Evolutionary conservation across 2,888 invertebrate species (phyloP).

Genomic region (Plebejus anna): DNA sequence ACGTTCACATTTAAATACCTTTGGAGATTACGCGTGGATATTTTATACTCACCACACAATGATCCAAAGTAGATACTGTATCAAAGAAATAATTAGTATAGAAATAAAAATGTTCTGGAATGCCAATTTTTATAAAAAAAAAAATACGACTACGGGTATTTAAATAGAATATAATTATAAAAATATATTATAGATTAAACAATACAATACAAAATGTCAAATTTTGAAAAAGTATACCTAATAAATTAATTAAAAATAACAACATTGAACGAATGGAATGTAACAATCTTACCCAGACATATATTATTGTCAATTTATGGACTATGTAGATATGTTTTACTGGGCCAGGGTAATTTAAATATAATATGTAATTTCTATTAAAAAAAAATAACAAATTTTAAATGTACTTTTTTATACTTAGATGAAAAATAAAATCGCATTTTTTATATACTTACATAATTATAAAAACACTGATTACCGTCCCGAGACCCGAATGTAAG

Average conservation of each 20-base stretch:
- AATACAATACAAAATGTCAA: no score
- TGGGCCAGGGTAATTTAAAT: neutral
- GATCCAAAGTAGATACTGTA: neutral
- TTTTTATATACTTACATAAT: neutral
- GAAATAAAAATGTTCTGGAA: no score
- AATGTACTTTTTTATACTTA: no score
- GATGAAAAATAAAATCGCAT: neutral
- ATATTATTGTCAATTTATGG: slow-evolving; percentile 6
- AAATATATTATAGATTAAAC: no score
- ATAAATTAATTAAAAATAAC: neutral
- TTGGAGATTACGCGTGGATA: no score
- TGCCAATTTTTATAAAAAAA: no score
- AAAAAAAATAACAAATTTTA: neutral
- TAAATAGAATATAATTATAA: no score
- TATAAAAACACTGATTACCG: no score
- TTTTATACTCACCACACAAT: neutral
- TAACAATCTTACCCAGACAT: neutral
- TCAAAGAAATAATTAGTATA: no score
- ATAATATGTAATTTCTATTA: neutral
- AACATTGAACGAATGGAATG: neutral
- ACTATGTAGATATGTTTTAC: slow-evolving; percentile 18
- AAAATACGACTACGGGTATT: no score
- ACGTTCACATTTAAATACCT: no score
- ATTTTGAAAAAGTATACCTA: neutral
- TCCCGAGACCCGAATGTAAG: no score